Evolutionary conservation across 2,797 vertebrate species (phyloP), one percentile per base, ranked within the genome.

Genomic region (Allobates femoralis): DNA sequence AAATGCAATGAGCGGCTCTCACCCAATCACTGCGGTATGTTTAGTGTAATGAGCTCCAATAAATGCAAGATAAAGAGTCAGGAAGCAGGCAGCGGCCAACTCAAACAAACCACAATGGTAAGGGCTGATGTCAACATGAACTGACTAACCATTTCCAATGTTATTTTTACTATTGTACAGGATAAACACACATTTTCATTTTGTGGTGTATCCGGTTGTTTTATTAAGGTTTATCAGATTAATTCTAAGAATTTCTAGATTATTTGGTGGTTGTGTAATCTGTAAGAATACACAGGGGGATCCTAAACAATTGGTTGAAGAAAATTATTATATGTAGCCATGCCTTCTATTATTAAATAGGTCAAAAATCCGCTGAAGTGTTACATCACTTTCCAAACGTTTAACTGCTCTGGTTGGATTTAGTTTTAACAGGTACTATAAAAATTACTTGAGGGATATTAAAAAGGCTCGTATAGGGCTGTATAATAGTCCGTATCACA

Each of bases 111-210:
- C 87, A 88, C 87, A 88, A 88, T 81, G 83, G 83, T 41, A 81
- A 81, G 34, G 67, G 71, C 78, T 88, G 87, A 88, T 88, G 87
- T 85, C 83, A 88, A 85, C 83, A 69, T 77, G 78, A 50, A 81
- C 87, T 88, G 77, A 88, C 62, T 88, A 88, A 88, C 71, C 71
- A 88, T 85, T 88, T 85, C 87, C 87, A 88, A 51, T 88, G 83
- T 73, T 85, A 77, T 81, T 85, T 88, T 85, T 81, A 76, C 81
- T 81, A 76, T 75, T 85, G 69, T 69, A 53, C 71, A 69, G 87
- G 60, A 80, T 85, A 88, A 88, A 88, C 83, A 85, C 14, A 37
- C 78, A 85, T 84, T 88, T 88, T 88, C 73, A 88, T 85, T 88
- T 88, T 88, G 83, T 85, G 64, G 74, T 88, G 51, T 79, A 85